These are phyloP conservation scores for Eremophila alpestris DNA, from an alignment of 2,797 vertebrate genomes.

Conservation along the genomic window DNA sequence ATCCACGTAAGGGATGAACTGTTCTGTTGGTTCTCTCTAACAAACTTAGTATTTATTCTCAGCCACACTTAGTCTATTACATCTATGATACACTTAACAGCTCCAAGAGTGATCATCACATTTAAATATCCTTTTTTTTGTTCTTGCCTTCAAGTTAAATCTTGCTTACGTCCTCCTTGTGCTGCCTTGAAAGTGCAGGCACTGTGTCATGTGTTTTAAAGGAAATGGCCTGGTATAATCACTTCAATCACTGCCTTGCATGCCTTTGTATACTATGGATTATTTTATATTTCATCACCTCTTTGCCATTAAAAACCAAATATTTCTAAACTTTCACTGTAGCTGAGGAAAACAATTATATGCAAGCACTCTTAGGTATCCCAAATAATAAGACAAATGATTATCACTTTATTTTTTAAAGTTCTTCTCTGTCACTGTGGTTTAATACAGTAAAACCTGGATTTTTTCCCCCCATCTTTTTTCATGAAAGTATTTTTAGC, in stretches of 20 bases:
- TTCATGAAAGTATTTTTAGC: constrained; percentile 39
- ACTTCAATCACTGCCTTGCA: not conserved
- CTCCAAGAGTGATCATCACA: not conserved
- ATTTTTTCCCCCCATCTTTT: not conserved
- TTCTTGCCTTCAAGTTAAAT: not conserved
- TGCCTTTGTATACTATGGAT: not conserved
- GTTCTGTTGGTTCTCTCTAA: not conserved
- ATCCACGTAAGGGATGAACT: not conserved
- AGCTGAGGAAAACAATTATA: not conserved
- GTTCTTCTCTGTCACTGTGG: not conserved
- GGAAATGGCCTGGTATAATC: not conserved
- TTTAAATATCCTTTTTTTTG: not conserved
- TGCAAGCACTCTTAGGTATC: not conserved
- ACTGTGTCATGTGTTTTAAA: not conserved
- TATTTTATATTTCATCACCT: not conserved
- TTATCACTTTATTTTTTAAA: not conserved
- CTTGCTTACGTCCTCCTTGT: not conserved
- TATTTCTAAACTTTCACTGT: not conserved
- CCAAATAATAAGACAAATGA: not conserved
- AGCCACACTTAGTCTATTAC: not conserved
- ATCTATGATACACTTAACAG: not conserved
- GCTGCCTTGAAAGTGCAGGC: not conserved
- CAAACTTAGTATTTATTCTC: not conserved
- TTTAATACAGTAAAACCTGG: not conserved
- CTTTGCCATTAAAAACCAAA: not conserved